phyloP scores from a whole-genome alignment of 2,113 vertebrate genomes.

The Tapirus terrestris region DNA sequence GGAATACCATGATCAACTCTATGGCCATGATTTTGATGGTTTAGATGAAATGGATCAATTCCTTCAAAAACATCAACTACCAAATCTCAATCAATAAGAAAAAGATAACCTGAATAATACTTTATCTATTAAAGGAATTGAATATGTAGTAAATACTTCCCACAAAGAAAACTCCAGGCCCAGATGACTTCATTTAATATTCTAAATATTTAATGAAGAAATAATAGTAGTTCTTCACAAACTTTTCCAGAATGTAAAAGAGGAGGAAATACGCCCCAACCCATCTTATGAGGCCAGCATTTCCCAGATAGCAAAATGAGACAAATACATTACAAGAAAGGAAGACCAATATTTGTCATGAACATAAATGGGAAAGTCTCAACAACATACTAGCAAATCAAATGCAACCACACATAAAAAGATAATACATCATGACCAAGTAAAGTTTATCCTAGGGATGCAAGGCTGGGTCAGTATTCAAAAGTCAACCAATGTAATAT shows the following conservation, averaged over 20 bases:
- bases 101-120: not conserved
- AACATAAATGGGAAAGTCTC: not conserved
- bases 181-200: not conserved
- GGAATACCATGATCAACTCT: not conserved
- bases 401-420: not conserved
- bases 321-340: not conserved
- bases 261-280: not conserved
- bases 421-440: not conserved
- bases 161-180: not conserved
- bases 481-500: not conserved
- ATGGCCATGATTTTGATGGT: not conserved
- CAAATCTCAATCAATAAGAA: not conserved
- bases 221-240: not conserved
- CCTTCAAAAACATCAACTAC: not conserved
- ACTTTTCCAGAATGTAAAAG: not conserved
- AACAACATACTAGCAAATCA: not conserved
- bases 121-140: conserved; percentile 15
- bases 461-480: not conserved
- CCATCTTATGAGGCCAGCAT: not conserved
- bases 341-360: not conserved
- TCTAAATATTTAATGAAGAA: conserved; percentile 35
- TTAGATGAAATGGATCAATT: not conserved
- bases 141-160: not conserved
- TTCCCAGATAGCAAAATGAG: not conserved
- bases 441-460: not conserved